These are phyloP conservation scores for Melanogrammus aeglefinus DNA, from an alignment of 2,797 vertebrate genomes.

Conservation along the genomic window DNA sequence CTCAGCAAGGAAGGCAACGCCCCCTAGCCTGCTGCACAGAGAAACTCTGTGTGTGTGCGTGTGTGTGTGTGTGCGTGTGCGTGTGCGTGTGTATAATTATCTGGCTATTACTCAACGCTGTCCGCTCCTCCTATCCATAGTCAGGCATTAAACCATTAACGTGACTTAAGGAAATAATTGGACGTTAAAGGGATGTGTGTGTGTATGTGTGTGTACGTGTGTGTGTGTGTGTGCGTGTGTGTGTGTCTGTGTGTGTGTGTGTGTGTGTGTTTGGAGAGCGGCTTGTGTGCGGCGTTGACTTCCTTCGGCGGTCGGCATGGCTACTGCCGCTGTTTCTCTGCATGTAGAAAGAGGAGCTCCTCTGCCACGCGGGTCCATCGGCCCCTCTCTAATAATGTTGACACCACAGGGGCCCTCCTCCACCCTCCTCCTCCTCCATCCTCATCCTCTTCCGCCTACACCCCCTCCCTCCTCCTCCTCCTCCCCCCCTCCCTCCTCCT, in stretches of 20 bases:
- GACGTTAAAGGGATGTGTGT: neutral
- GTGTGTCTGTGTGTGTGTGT: neutral
- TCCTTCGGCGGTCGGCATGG: slow-evolving; percentile 40
- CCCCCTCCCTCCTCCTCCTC: slow-evolving; percentile 1
- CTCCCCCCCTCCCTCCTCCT: neutral
- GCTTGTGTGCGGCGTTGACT: slow-evolving; percentile 55
- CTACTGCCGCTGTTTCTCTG: slow-evolving; percentile 60
- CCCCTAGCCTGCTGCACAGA: neutral
- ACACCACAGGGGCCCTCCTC: slow-evolving; percentile 45
- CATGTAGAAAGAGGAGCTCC: slow-evolving; percentile 57
- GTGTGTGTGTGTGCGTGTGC: neutral
- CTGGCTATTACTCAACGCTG: slow-evolving; percentile 14
- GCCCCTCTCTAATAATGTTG: slow-evolving; percentile 38
- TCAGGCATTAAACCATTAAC: neutral
- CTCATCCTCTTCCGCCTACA: too few relatives aligned
- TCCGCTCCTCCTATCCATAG: neutral
- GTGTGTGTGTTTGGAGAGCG: neutral
- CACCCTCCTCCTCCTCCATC: too few relatives aligned
- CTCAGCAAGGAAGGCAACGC: slow-evolving; percentile 66
- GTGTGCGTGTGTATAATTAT: slow-evolving; percentile 10
- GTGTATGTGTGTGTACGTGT: neutral
- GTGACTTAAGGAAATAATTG: slow-evolving; percentile 3
- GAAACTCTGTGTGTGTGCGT: neutral
- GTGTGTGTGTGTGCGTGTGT: too few relatives aligned
- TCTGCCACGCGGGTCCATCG: slow-evolving; percentile 47